Base-by-base conservation (phyloP, 2,797 vertebrate genomes). In the Helarctos malayanus region DNA sequence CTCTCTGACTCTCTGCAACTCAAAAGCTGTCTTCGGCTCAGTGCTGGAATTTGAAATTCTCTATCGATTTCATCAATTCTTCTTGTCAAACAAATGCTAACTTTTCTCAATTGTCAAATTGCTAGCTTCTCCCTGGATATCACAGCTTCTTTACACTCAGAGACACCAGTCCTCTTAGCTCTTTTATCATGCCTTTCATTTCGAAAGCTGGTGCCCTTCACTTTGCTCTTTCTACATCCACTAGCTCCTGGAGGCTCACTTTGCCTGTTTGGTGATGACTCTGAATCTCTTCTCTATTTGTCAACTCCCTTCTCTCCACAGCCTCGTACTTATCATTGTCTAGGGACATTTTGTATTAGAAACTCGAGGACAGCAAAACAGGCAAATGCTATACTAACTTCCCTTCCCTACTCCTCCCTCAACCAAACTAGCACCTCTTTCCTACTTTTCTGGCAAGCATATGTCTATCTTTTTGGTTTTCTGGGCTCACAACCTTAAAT, bases 31-130 rank as follows among this genome's bases (percentile, higher is more conserved):
- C 54, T 89, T 91, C 32, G 49, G 38, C 13, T 92, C 5, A 81
- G 4, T 49, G 54, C 0, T n/a, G 6, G 27, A 45, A 87, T 79
- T 32, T 69, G 45, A 91, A 92, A 87, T 91, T 90, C 68, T 92
- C 45, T 94, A 87, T 80, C 45, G 94, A 61, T 65, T 71, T 71
- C 21, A 87, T 81, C 56, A 84, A 59, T 35, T 94, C n/a, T 87
- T 90, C 38, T 52, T 68, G 81, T 76, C 81, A 96, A 63, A 75
- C 27, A 86, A 94, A 97, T 41, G n/a, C 19, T 78, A 85, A 84
- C 29, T 49, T 84, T 86, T 32, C 61, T 93, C 56, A 47, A 13
- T 75, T 97, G 94, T 81, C 76, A 96, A 79, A 86, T 49, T 86
- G 89, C 49, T 94, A 54, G 73, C 21, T 94, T 94, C 54, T 84